Evolutionary conservation across 1,140 invertebrate genomes (phyloP).

Genomic region (Meloidogyne hapla): DNA sequence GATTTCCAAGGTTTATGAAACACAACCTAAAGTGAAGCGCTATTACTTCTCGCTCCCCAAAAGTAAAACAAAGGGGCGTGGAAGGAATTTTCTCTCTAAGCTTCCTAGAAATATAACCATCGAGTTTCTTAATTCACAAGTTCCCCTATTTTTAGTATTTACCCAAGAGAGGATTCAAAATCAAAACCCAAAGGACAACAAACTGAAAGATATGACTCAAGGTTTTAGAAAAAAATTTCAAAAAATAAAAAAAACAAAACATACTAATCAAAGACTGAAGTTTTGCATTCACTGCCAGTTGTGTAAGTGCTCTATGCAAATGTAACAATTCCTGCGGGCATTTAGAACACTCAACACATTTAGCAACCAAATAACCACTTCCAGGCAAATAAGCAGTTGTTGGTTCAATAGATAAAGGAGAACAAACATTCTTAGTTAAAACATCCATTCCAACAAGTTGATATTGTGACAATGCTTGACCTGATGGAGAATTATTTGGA

Average conservation of each 20-base stretch:
- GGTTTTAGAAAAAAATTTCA: no score
- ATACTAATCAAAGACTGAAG: conserved; percentile 37
- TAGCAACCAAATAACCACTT: conserved; percentile 37
- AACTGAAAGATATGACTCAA: no score
- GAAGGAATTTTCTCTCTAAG: no score
- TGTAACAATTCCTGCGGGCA: conserved; percentile 40
- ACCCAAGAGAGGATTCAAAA: no score
- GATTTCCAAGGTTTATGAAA: no score
- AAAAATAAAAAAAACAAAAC: not conserved
- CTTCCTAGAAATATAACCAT: no score
- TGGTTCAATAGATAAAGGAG: not conserved
- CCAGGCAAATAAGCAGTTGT: not conserved
- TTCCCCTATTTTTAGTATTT: no score
- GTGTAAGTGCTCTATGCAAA: conserved; percentile 38
- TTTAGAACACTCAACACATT: conserved; percentile 47
- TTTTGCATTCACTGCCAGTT: conserved; percentile 34
- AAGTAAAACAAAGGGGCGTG: no score
- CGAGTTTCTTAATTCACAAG: no score
- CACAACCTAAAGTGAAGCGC: no score
- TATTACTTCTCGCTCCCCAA: no score
- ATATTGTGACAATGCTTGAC: conserved; percentile 5
- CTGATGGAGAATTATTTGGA: not conserved
- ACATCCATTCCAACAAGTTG: conserved; percentile 14
- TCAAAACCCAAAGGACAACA: no score
- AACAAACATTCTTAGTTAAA: conserved; percentile 22